Conservation (phyloP, 2,888 invertebrate genomes). For the Drosophila mulleri region DNA sequence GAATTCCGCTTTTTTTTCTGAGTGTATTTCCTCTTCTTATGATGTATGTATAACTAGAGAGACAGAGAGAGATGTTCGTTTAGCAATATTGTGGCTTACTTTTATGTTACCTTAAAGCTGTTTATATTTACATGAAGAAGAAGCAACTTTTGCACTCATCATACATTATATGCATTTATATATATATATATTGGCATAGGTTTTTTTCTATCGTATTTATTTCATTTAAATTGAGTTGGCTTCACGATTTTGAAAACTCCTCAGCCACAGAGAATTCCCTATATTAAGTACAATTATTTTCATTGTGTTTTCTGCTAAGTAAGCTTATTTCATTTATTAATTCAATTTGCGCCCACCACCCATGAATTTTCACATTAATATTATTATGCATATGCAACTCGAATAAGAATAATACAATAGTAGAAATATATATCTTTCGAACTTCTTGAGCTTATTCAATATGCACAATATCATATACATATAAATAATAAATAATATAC, state of each 20-base stretch:
- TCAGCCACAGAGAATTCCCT: too few species aligned
- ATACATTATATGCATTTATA: background rate
- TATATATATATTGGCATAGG: background rate
- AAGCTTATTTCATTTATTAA: background rate
- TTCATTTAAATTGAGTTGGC: too few species aligned
- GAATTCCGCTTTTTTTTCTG: conserved; percentile 45
- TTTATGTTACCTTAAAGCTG: background rate
- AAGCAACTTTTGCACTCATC: background rate
- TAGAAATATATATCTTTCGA: too few species aligned
- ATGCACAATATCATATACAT: too few species aligned
- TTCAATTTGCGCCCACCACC: too few species aligned
- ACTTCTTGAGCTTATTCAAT: too few species aligned
- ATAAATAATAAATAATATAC: too few species aligned
- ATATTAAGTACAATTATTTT: background rate
- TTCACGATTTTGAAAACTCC: too few species aligned
- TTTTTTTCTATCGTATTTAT: background rate
- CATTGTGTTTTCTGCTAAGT: too few species aligned
- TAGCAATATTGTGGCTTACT: conserved; percentile 9
- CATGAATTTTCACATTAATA: too few species aligned
- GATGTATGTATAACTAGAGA: conserved; percentile 8
- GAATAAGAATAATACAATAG: too few species aligned
- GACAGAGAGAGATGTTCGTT: background rate
- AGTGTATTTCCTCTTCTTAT: conserved; percentile 8
- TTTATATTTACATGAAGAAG: background rate
- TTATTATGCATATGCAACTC: too few species aligned